Evolutionary conservation across 2,113 vertebrate genomes (phyloP), one percentile per base, ranked within the genome.

Genomic region (Cephalopterus ornatus): DNA sequence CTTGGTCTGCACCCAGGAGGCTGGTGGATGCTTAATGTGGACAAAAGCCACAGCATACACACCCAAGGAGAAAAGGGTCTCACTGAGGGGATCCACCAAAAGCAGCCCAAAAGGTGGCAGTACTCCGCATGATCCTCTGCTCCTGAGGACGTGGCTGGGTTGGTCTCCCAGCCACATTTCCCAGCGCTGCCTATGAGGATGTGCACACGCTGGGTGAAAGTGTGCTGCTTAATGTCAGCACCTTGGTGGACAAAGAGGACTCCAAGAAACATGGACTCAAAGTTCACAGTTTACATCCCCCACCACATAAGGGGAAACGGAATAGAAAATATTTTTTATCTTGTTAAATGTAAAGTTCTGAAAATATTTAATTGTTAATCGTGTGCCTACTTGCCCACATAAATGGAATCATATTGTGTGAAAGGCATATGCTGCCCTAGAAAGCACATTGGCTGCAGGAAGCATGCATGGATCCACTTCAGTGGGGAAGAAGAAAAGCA

Each of bases 371-470:
- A 41, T 89, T 85, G 55, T 42, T 90, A 85, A 86, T 85, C 33
- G 3, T 41, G 52, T 84, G 80, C 76, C 61, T 95, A 55, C 47
- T 92, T 88, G 76, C 49, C 73, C 44, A 53, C 33, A 19, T 74
- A 75, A 74, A 81, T 32, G 39, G 67, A 94, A 91, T 88, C 76
- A 74, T 70, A 72, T 9, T 35, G 3, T 91, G 76, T 41, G 91
- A 93, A 85, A 88, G 33, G 63, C 90, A 24, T 80, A 75, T 80
- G 84, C 56, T 89, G 62, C 83, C 49, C 73, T 62, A 53, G 77
- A 66, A 81, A 79, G 81, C 24, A 27, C 53, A 44, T 35, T 1
- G 6, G 42, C 72, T 78, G 44, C 41, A 58, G 68, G 72, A 76
- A 70, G 74, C 55, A 33, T 11, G 88, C 49, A 52, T 55, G 24